A percentile compares a stretch with the other conserved stretches of the same genome.
Evolutionary conservation across 2,113 vertebrate genomes (phyloP).

Genomic region (Podarcis cretensis): DNA sequence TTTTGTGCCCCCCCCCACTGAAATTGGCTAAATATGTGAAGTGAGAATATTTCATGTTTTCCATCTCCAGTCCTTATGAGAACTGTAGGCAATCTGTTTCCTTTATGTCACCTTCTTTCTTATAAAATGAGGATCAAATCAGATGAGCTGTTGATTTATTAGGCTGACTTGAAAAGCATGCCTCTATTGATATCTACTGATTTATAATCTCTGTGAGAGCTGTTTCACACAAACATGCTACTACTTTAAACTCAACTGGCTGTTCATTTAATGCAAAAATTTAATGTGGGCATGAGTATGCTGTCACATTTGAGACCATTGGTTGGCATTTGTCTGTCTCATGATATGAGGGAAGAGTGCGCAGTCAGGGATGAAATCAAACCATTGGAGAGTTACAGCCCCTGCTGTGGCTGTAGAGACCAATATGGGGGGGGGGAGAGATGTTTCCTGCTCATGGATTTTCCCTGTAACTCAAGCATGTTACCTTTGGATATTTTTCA

Average conservation of each 20-base stretch:
- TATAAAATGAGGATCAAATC: not conserved
- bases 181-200: not conserved
- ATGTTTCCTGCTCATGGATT: no score
- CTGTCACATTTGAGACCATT: not conserved
- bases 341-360: no score
- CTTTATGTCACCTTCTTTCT: not conserved
- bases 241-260: not conserved
- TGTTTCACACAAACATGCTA: not conserved
- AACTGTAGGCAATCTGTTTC: not conserved
- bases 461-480: not conserved
- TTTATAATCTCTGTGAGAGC: not conserved
- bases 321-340: not conserved
- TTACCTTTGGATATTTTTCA: not conserved
- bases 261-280: not conserved
- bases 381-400: no score
- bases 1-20: not conserved
- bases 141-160: not conserved
- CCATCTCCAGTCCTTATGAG: not conserved
- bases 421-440: no score
- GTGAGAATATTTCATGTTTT: not conserved
- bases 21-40: not conserved
- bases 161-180: not conserved
- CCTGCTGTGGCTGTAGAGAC: no score
- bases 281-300: not conserved
- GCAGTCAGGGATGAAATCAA: no score